Conservation (phyloP, 1,140 invertebrate genomes). For the Chlorops oryzae region DNA sequence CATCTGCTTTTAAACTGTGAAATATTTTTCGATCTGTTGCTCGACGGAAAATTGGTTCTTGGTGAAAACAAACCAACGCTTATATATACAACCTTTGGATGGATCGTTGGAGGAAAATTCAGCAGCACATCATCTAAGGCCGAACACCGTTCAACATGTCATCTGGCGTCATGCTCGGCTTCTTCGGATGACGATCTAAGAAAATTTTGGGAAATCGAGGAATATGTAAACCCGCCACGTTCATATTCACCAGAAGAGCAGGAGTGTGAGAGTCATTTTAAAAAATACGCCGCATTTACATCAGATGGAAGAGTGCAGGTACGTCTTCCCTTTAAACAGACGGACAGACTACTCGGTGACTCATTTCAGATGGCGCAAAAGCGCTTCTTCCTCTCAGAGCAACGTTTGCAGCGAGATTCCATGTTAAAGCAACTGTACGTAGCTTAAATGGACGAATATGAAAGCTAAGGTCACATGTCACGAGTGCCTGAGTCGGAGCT, state of each 20-base stretch:
- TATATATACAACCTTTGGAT: conserved; percentile 24
- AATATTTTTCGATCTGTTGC: conserved; percentile 24
- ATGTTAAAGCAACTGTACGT: conserved; percentile 4
- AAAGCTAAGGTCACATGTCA: neutral
- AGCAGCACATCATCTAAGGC: neutral
- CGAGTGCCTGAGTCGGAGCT: neutral
- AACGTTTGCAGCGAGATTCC: neutral
- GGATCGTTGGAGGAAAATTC: conserved; percentile 15
- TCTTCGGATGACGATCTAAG: neutral
- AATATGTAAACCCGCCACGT: conserved; percentile 9
- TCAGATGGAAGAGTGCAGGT: neutral
- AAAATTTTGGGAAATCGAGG: conserved; percentile 40
- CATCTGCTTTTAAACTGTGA: conserved; percentile 29
- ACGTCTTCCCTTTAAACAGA: neutral
- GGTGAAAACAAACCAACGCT: conserved; percentile 11
- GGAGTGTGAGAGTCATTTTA: conserved; percentile 8
- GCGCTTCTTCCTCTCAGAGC: neutral
- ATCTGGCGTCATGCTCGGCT: neutral
- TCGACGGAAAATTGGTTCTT: conserved; percentile 21
- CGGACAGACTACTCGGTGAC: neutral
- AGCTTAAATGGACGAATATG: conserved; percentile 5
- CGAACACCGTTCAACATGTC: neutral
- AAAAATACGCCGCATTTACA: neutral
- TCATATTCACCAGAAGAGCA: neutral
- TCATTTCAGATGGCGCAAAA: neutral